Evolutionary conservation across 2,113 vertebrate genomes (phyloP).

Genomic region (Clarias macrocephalus): DNA sequence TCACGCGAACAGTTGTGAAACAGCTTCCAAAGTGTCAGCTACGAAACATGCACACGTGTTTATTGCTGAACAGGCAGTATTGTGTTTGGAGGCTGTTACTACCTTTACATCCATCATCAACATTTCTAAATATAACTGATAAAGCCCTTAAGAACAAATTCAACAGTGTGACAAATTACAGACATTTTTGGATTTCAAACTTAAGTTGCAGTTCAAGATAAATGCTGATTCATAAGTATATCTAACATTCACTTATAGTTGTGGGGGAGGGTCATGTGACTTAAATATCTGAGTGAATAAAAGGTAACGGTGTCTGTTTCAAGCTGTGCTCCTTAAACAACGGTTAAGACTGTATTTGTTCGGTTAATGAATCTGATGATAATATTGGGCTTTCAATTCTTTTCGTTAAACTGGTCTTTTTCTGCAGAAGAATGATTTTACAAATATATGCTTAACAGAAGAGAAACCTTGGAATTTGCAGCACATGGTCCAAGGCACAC

Average conservation of each 20-base stretch:
- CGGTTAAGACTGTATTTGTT: background rate
- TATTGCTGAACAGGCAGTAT: constrained; percentile 5
- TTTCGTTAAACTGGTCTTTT: too few relatives aligned
- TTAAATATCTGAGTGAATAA: background rate
- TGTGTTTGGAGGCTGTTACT: background rate
- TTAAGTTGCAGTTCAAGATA: background rate
- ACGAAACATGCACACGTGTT: background rate
- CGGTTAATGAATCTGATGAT: too few relatives aligned
- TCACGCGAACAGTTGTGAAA: background rate
- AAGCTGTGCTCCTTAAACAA: background rate
- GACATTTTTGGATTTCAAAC: too few relatives aligned
- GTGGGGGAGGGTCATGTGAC: background rate
- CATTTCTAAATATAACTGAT: background rate
- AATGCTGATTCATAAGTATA: background rate
- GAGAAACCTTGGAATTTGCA: too few relatives aligned
- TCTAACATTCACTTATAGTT: background rate
- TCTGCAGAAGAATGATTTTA: too few relatives aligned
- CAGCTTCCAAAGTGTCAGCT: background rate
- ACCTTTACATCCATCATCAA: background rate
- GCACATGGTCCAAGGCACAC: too few relatives aligned
- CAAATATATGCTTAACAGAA: too few relatives aligned
- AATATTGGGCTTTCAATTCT: too few relatives aligned
- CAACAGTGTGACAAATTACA: background rate
- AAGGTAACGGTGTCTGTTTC: background rate
- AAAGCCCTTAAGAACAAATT: background rate